These are phyloP conservation scores for Euglossa dilemma DNA, from an alignment of 1,140 invertebrate genomes.

Conservation along the genomic window DNA sequence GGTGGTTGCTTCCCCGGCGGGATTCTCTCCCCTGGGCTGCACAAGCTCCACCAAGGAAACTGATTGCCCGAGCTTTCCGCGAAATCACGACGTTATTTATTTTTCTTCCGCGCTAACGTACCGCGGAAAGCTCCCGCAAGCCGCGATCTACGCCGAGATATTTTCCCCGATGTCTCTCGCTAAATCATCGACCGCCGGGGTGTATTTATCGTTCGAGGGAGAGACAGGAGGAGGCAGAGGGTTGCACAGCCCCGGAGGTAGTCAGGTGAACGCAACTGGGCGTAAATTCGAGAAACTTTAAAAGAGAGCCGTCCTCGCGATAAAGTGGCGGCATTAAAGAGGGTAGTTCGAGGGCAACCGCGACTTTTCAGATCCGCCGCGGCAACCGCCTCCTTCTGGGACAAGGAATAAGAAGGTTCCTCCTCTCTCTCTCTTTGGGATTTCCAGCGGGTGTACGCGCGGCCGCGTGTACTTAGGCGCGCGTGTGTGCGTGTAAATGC, in stretches of 20 bases:
- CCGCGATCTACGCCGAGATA: slow-evolving; percentile 15
- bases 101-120: slow-evolving; percentile 36
- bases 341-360: not conserved
- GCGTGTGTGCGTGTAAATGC: not conserved
- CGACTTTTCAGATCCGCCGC: slow-evolving; percentile 10
- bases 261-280: not conserved
- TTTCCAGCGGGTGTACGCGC: not conserved
- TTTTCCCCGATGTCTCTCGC: slow-evolving; percentile 13
- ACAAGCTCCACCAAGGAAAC: slow-evolving; percentile 31
- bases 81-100: slow-evolving; percentile 49
- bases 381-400: not conserved
- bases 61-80: slow-evolving; percentile 42
- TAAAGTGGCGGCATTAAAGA: slow-evolving; percentile 26
- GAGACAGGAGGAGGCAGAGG: no score
- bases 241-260: not conserved
- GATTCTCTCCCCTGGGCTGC: not conserved
- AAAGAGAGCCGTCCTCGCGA: slow-evolving; percentile 13
- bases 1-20: slow-evolving; percentile 14
- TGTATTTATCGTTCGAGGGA: slow-evolving; percentile 18
- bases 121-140: slow-evolving; percentile 21
- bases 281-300: slow-evolving; percentile 36
- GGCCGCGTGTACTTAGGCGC: no score
- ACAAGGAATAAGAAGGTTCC: not conserved
- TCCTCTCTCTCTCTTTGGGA: not conserved
- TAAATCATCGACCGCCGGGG: slow-evolving; percentile 19